These are phyloP conservation scores for Siniperca knerii DNA, from an alignment of 2,113 vertebrate species.

Conservation along the genomic window DNA sequence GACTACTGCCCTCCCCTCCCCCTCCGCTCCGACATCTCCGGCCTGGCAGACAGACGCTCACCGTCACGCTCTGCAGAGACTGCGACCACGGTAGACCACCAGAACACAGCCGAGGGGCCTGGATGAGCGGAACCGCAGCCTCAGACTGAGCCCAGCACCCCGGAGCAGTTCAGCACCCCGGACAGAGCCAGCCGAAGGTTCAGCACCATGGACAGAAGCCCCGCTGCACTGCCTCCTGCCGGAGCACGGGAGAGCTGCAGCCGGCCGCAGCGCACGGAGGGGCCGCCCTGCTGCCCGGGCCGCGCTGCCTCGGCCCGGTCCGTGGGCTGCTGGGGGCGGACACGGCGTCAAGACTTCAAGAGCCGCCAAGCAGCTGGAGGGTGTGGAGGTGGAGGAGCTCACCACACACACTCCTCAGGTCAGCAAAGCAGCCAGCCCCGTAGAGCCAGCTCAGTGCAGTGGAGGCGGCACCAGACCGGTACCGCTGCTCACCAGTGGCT, in stretches of 20 bases:
- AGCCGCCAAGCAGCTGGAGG: neutral
- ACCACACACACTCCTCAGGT: neutral
- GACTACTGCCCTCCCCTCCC: slow-evolving; percentile 71
- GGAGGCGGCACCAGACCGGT: too few relatives aligned
- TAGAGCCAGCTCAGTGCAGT: neutral
- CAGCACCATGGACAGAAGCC: slow-evolving; percentile 80
- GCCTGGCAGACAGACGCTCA: neutral
- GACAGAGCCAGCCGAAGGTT: slow-evolving; percentile 67
- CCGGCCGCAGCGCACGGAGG: neutral
- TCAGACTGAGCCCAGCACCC: slow-evolving; percentile 9
- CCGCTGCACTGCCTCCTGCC: slow-evolving; percentile 59
- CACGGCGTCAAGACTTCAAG: slow-evolving; percentile 4
- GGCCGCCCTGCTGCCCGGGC: neutral
- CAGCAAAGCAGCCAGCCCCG: neutral
- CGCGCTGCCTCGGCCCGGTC: neutral
- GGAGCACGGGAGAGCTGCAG: slow-evolving; percentile 46
- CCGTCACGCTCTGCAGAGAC: neutral
- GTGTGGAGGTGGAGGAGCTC: neutral
- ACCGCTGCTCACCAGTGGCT: too few relatives aligned
- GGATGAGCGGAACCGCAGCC: neutral
- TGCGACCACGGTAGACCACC: neutral
- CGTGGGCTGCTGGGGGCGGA: neutral
- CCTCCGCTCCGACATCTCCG: slow-evolving; percentile 63
- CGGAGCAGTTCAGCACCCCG: slow-evolving; percentile 68
- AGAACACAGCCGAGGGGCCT: neutral